Percentiles rank a stretch among this genome's conserved stretches.
Conservation (phyloP, 2,113 vertebrate species). For the Upupa epops region DNA sequence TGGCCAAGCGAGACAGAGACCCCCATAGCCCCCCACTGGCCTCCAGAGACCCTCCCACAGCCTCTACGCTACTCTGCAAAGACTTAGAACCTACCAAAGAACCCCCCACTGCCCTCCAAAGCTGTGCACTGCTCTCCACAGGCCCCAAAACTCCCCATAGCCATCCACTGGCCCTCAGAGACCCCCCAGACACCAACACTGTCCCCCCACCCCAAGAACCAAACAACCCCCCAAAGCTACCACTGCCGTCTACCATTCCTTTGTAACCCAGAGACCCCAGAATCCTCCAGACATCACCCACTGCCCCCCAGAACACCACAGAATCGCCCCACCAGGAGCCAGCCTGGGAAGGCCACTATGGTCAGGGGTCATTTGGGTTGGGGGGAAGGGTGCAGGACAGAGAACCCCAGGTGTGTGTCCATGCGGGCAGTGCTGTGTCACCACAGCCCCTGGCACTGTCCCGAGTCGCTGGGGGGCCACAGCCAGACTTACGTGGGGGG, state of each 20-base stretch:
- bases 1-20: neutral
- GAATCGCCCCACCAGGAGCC: neutral
- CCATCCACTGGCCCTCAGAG: neutral
- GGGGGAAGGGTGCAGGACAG: neutral
- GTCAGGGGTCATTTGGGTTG: neutral
- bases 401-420: neutral
- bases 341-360: neutral
- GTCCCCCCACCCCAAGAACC: neutral
- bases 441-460: neutral
- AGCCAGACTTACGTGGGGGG: slow-evolving; percentile 78
- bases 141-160: neutral
- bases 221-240: too few species aligned
- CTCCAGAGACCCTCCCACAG: neutral
- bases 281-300: neutral
- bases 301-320: neutral
- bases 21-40: neutral
- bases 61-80: too few species aligned
- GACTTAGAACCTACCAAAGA: too few species aligned
- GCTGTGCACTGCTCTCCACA: neutral
- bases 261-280: neutral
- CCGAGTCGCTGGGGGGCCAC: neutral
- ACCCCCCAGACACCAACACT: neutral
- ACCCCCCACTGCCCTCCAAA: neutral
- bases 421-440: neutral
- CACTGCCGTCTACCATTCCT: neutral